These are phyloP conservation scores for Boloria euphrosyne DNA, from an alignment of 2,888 invertebrate species.

Conservation along the genomic window DNA sequence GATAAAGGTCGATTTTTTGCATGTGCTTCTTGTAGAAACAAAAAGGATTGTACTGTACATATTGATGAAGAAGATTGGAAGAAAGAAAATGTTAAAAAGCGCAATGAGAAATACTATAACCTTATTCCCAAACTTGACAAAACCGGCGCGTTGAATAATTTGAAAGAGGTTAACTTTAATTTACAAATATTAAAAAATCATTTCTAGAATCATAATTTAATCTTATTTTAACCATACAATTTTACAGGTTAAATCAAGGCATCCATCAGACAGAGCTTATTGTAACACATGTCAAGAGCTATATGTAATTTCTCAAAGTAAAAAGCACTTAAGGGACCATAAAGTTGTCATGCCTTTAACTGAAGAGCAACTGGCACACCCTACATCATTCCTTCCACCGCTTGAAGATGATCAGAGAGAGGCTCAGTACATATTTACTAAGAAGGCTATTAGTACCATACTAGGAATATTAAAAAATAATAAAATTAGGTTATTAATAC, in stretches of 20 bases:
- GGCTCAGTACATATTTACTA: conserved; percentile 93
- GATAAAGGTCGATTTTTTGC: conserved; percentile 86
- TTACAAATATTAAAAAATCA: background rate
- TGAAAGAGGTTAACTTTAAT: conserved; percentile 68
- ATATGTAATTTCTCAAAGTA: conserved; percentile 60
- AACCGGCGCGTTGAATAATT: conserved; percentile 72
- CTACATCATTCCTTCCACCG: conserved; percentile 86
- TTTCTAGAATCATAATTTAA: background rate
- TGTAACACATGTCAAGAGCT: conserved; percentile 85
- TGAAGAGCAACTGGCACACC: conserved; percentile 82
- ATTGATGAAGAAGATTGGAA: conserved; percentile 81
- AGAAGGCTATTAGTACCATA: conserved; percentile 85
- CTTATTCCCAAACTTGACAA: conserved; percentile 79
- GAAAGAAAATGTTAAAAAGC: conserved; percentile 70
- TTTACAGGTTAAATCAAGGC: conserved; percentile 67
- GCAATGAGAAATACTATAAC: conserved; percentile 71
- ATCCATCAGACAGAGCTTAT: conserved; percentile 78
- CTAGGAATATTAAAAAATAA: conserved; percentile 83
- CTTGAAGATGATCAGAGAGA: conserved; percentile 89
- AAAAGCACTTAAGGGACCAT: conserved; percentile 82
- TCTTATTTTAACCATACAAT: conserved; percentile 20
- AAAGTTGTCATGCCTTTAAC: conserved; percentile 75
- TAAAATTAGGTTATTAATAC: conserved; percentile 75
- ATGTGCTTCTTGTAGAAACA: conserved; percentile 92
- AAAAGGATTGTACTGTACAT: conserved; percentile 89